Evolutionary conservation across 2,797 vertebrate species (phyloP), one percentile per base, ranked within the genome.

Genomic region (Rachycentron canadum): DNA sequence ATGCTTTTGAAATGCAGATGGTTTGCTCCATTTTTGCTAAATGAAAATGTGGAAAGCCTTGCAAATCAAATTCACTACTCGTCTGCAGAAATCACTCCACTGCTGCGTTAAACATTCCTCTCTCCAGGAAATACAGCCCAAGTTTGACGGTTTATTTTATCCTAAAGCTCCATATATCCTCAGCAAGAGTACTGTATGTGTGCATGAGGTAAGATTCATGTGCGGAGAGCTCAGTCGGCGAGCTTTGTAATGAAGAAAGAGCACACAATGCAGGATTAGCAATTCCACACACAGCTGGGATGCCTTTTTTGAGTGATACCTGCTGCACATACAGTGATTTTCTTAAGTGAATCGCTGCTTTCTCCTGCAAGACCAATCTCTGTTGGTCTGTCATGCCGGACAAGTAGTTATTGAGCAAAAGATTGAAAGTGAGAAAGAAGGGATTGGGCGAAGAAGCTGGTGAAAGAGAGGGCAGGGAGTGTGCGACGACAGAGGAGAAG

Each of bases 331-430:
- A 67, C 76, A 77, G 79, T 71, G 81, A 66, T 86, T 86, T 81
- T 82, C 68, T 81, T 80, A 86, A 86, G 76, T 82, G 69, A 75
- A 80, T 82, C 78, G 76, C 73, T 81, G 80, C 77, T 80, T 74
- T 86, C 71, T 72, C 66, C 75, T 66, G 72, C 64, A 67, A 71
- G 74, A 67, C 76, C 86, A 85, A 89, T 90, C 85, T 90, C 85
- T 87, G 64, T 77, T 52, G 70, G 58, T 78, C 84, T 76, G 82
- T 82, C 88, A 78, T 62, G 79, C 81, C 10, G 83, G 85, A 89
- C 84, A 78, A 86, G 85, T 78, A 72, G 87, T 89, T 91, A 90
- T 73, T 70, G 83, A 88, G 82, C 77, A 71, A 84, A 79, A 89
- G 85, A 91, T 83, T 89, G 86, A 85, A 85, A 87, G 76, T 59